Conservation (phyloP, 1,140 invertebrate genomes). For the Euschistus heros region DNA sequence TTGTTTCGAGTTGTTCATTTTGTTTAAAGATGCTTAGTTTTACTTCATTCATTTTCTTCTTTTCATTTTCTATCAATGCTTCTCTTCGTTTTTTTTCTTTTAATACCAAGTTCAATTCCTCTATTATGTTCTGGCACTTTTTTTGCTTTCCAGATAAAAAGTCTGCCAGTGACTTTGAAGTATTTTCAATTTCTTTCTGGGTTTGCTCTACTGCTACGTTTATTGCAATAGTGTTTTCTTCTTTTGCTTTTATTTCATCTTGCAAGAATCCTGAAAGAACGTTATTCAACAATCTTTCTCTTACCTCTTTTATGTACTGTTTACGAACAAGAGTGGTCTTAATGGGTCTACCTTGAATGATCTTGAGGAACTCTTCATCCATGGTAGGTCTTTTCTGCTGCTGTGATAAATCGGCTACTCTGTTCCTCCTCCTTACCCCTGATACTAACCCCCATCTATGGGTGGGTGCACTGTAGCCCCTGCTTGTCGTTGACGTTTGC, state of each 20-base stretch:
- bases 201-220: not conserved
- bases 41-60: conserved; percentile 7
- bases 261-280: not conserved
- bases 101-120: not conserved
- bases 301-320: conserved; percentile 4
- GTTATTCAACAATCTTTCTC: not conserved
- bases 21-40: conserved; percentile 3
- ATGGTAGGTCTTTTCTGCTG: not conserved
- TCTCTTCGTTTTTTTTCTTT: not conserved
- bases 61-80: not conserved
- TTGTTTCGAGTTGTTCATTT: not conserved
- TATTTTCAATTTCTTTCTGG: conserved; percentile 1
- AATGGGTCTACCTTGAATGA: not conserved
- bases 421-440: not conserved
- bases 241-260: not conserved
- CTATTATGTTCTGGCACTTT: not conserved
- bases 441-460: not conserved
- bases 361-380: not conserved
- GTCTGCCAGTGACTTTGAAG: not conserved
- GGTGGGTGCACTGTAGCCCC: not conserved
- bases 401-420: not conserved
- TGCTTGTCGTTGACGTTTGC: not conserved
- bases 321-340: no score
- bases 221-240: not conserved
- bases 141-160: not conserved